Conservation (phyloP, 2,888 invertebrate genomes). For the Bugula neritina region DNA sequence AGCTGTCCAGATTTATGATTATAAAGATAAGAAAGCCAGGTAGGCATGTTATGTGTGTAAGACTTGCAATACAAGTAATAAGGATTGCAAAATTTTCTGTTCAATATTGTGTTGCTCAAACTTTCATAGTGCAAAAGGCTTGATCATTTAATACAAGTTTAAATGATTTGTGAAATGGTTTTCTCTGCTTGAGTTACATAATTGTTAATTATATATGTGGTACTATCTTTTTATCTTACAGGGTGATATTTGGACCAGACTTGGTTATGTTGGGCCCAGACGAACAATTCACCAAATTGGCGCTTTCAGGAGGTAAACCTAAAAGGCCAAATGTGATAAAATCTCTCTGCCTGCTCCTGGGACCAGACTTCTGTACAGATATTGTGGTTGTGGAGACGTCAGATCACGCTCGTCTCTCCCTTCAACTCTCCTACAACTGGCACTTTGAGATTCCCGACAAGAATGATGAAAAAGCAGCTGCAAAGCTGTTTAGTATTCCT, state of each 20-base stretch:
- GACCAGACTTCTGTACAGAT: slow-evolving; percentile 58
- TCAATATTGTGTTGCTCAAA: no score
- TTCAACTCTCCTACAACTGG: slow-evolving; percentile 58
- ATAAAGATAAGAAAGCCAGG: slow-evolving; percentile 56
- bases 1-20: slow-evolving; percentile 57
- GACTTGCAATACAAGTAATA: no score
- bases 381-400: slow-evolving; percentile 57
- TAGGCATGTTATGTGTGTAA: slow-evolving; percentile 30
- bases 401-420: slow-evolving; percentile 56
- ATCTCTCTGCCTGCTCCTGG: slow-evolving; percentile 55
- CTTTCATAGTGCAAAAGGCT: no score
- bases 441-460: slow-evolving; percentile 53
- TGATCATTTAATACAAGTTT: no score
- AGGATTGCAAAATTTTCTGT: no score
- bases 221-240: slow-evolving; percentile 39
- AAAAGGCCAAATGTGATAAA: slow-evolving; percentile 56
- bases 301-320: slow-evolving; percentile 56
- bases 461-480: slow-evolving; percentile 42
- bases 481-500: slow-evolving; percentile 56
- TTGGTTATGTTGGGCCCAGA: slow-evolving; percentile 57
- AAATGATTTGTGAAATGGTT: no score
- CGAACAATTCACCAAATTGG: slow-evolving; percentile 57
- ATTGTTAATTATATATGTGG: no score
- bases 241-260: slow-evolving; percentile 58
- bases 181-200: no score